These are phyloP conservation scores for Brachypalpus laphriformis DNA, from an alignment of 2,888 invertebrate species.

Conservation along the genomic window DNA sequence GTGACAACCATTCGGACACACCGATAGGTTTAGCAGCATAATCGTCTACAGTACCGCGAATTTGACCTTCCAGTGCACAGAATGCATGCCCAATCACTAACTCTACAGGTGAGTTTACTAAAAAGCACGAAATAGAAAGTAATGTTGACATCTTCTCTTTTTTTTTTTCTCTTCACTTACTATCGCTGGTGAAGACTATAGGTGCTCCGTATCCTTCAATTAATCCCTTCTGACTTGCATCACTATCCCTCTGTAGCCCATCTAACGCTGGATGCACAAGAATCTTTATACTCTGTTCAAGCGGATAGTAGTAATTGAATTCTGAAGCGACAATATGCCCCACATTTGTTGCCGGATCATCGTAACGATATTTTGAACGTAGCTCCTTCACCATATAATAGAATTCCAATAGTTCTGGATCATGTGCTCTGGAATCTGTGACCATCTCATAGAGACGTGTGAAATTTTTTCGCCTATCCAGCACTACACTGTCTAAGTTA, in stretches of 20 bases:
- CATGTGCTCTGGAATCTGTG: slow-evolving; percentile 87
- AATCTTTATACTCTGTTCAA: slow-evolving; percentile 94
- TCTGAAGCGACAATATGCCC: slow-evolving; percentile 95
- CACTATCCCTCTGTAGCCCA: slow-evolving; percentile 82
- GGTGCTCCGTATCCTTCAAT: slow-evolving; percentile 85
- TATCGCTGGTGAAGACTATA: slow-evolving; percentile 95
- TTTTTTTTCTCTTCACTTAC: slow-evolving; percentile 83
- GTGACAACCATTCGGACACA: slow-evolving; percentile 93
- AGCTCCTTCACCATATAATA: slow-evolving; percentile 92
- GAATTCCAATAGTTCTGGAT: slow-evolving; percentile 92
- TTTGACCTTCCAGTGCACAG: slow-evolving; percentile 90
- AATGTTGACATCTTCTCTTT: not conserved
- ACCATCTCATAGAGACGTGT: slow-evolving; percentile 88
- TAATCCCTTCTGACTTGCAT: slow-evolving; percentile 80
- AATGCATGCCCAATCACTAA: slow-evolving; percentile 93
- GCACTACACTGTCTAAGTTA: slow-evolving; percentile 71
- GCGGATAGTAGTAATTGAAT: slow-evolving; percentile 90
- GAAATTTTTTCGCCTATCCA: slow-evolving; percentile 81
- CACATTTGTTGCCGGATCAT: slow-evolving; percentile 91
- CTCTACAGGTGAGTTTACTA: slow-evolving; percentile 93
- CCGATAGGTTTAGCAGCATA: slow-evolving; percentile 89
- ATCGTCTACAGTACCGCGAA: slow-evolving; percentile 86
- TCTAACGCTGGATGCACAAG: slow-evolving; percentile 87
- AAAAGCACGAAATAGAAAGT: slow-evolving; percentile 77
- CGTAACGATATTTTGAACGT: slow-evolving; percentile 89